Conservation (phyloP, 2,888 invertebrate species). For the Limenitis camilla region DNA sequence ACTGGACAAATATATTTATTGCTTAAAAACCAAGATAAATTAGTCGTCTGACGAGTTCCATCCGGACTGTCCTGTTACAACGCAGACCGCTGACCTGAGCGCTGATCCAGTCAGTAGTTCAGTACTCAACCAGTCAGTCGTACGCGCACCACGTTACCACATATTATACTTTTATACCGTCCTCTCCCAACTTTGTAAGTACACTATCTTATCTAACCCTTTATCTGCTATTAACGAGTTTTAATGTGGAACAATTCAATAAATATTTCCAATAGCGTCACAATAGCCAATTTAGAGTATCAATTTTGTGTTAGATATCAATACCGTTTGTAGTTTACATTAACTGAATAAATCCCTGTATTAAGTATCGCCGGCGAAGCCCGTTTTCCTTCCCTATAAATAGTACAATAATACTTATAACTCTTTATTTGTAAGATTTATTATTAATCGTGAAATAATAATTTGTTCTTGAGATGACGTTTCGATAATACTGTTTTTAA, state of each 20-base stretch:
- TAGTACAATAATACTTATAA: too few species aligned
- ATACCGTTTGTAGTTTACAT: too few species aligned
- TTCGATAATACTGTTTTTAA: too few species aligned
- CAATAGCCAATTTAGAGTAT: too few species aligned
- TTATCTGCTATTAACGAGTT: background rate
- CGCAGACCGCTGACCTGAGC: slow-evolving; percentile 3
- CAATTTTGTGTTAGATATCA: too few species aligned
- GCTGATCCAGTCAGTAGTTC: background rate
- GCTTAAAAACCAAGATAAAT: slow-evolving; percentile 8
- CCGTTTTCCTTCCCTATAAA: too few species aligned
- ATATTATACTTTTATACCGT: slow-evolving; percentile 2
- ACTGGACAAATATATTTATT: background rate
- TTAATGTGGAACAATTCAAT: background rate
- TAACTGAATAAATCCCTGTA: too few species aligned
- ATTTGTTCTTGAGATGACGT: background rate
- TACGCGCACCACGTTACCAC: slow-evolving; percentile 7
- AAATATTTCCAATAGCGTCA: too few species aligned
- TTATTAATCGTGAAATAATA: background rate
- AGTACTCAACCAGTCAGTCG: slow-evolving; percentile 12
- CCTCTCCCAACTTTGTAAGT: slow-evolving; percentile 10
- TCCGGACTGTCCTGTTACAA: slow-evolving; percentile 7
- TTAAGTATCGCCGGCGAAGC: too few species aligned
- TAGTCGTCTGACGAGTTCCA: slow-evolving; percentile 13
- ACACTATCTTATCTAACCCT: slow-evolving; percentile 1
- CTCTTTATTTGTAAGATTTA: background rate